Percentiles rank a stretch among this genome's conserved stretches.
Evolutionary conservation across 2,797 vertebrate genomes (phyloP).

Genomic region (Anas capensis): DNA sequence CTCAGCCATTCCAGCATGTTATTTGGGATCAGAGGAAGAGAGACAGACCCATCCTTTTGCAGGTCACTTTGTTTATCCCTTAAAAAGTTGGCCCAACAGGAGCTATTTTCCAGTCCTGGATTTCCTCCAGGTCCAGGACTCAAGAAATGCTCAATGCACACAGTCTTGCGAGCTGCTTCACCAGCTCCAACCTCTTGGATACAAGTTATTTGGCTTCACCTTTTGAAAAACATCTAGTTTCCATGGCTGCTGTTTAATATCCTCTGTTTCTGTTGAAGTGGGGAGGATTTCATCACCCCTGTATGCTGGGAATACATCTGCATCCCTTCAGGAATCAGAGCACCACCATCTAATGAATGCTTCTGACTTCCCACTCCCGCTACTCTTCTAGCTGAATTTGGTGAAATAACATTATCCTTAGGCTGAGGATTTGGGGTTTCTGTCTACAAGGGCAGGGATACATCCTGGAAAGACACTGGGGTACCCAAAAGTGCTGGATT

Average conservation of each 20-base stretch:
- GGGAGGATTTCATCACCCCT: conserved; percentile 17
- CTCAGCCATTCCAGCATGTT: neutral
- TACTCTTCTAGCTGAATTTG: neutral
- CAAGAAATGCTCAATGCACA: neutral
- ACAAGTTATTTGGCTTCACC: neutral
- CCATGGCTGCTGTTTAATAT: conserved; percentile 42
- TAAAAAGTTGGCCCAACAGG: neutral
- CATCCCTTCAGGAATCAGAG: neutral
- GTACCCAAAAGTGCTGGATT: neutral
- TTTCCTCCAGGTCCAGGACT: neutral
- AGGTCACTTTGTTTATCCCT: conserved; percentile 11
- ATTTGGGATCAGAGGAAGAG: neutral
- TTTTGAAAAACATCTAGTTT: neutral
- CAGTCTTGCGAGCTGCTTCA: neutral
- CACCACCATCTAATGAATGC: neutral
- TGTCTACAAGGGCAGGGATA: neutral
- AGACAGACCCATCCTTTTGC: neutral
- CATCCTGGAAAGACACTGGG: neutral
- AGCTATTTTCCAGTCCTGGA: neutral
- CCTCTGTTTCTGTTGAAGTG: neutral
- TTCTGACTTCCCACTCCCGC: neutral
- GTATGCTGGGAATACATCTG: conserved; percentile 9
- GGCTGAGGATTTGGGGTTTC: neutral
- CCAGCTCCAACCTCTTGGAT: neutral
- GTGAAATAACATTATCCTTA: neutral